phyloP scores from a whole-genome alignment of 1,140 invertebrate genomes.

The Drosophila jambulina region DNA sequence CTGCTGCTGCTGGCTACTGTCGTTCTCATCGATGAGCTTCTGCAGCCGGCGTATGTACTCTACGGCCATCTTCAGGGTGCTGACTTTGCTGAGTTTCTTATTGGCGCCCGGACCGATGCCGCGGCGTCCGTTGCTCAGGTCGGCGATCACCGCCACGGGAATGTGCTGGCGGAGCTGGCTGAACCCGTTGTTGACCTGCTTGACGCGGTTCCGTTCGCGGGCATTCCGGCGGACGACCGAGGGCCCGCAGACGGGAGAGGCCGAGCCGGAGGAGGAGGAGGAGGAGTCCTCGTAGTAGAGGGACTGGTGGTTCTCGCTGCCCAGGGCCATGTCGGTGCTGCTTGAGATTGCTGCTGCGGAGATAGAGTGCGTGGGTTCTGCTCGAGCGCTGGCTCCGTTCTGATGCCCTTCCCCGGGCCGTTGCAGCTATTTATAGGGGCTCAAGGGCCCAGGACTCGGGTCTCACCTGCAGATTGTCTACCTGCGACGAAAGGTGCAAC shows the following conservation, averaged over 20 bases:
- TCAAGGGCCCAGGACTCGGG: constrained; percentile 17
- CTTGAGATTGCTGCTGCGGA: background rate
- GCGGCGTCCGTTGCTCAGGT: constrained; percentile 88
- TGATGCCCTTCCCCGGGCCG: constrained; percentile 83
- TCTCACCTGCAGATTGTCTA: constrained; percentile 55
- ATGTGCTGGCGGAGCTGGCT: constrained; percentile 95
- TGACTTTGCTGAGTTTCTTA: constrained; percentile 97
- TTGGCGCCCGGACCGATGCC: constrained; percentile 86
- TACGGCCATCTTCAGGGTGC: constrained; percentile 96
- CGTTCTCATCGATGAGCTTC: constrained; percentile 87
- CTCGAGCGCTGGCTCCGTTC: constrained; percentile 67
- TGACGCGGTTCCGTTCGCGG: constrained; percentile 96
- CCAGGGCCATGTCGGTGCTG: constrained; percentile 37
- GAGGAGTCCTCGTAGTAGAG: constrained; percentile 44
- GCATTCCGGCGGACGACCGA: constrained; percentile 96
- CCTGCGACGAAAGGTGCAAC: constrained; percentile 47
- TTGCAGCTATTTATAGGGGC: constrained; percentile 73
- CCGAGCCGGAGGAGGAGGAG: constrained; percentile 2
- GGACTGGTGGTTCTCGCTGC: constrained; percentile 34
- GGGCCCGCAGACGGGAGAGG: constrained; percentile 34
- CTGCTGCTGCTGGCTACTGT: constrained; percentile 35
- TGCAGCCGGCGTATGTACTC: constrained; percentile 97
- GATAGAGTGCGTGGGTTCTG: constrained; percentile 12
- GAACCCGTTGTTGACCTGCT: constrained; percentile 97
- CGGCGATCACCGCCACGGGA: constrained; percentile 90